These are phyloP conservation scores for Phycodurus eques DNA, from an alignment of 2,113 vertebrate species.

Conservation along the genomic window DNA sequence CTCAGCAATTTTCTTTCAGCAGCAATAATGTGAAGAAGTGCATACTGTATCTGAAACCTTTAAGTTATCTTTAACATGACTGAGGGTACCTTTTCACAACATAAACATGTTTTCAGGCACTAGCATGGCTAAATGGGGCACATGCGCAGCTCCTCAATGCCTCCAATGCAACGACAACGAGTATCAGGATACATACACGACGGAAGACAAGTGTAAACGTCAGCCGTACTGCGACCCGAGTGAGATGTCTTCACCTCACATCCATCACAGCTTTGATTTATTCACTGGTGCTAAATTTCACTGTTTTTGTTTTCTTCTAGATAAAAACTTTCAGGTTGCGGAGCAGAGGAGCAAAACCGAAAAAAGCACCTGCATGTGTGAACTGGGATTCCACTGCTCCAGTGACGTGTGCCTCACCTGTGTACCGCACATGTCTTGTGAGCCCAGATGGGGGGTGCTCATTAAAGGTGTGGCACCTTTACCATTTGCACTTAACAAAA, in stretches of 20 bases:
- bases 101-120: slow-evolving; percentile 36
- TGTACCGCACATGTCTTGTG: slow-evolving; percentile 33
- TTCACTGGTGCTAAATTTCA: neutral
- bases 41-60: neutral
- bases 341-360: rapidly evolving
- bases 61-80: neutral
- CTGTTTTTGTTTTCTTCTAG: slow-evolving; percentile 39
- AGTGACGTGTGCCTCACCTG: slow-evolving; percentile 34
- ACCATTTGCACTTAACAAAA: neutral
- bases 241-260: slow-evolving; percentile 37
- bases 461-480: slow-evolving; percentile 38
- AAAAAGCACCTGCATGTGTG: slow-evolving; percentile 35
- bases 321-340: slow-evolving; percentile 36
- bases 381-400: slow-evolving; percentile 58
- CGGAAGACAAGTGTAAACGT: rapidly evolving
- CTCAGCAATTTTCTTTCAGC: too few relatives aligned
- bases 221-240: slow-evolving; percentile 70
- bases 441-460: slow-evolving; percentile 15
- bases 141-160: slow-evolving; percentile 47
- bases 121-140: rapidly evolving
- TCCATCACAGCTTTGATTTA: neutral
- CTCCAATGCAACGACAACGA: slow-evolving; percentile 10
- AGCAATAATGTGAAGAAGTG: neutral
- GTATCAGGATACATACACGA: slow-evolving; percentile 54
- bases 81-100: neutral